Base-by-base conservation (phyloP, 2,113 vertebrate species). In the Nothoprocta perdicaria region DNA sequence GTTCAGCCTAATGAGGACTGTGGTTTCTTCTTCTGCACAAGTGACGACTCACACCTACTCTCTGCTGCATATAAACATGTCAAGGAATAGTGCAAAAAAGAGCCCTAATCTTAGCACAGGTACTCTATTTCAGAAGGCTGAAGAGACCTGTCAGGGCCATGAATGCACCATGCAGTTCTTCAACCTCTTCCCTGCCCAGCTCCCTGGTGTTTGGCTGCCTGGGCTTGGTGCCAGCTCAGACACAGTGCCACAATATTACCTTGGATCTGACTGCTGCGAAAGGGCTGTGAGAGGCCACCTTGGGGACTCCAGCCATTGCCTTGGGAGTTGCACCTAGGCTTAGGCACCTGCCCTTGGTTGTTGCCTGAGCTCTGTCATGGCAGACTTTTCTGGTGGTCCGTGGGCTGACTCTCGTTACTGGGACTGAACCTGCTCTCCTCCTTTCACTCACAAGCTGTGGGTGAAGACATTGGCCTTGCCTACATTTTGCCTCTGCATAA, bases 261-360 rank as follows among this genome's bases (percentile, higher is more conserved):
- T 61, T 12, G 43, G 38, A 50, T 53, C 71, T 65, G 17, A 52
- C 23, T n/a, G 11, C 5, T 24, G 29, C 27, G 35, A 81, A 84
- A 72, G 31, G 48, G 13, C 35, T 58, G 53, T 22, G 24, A 84
- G 38, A 79, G 7, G 9, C 22, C 53, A 45, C 43, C 1, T 0
- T 2, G 5, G 11, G 5, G 27, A 5, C 14, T 86, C n/a, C n/a
- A 69, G 9, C 29, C 45, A 11, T 77, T 0, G 0, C n/a, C 66
- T 40, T 57, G 21, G 5, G 5, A 90, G 38, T 2, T 80, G 15
- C 15, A 31, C 78, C 38, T 58, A 81, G 21, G 27, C n/a, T 90
- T 72, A 35, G 48, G 26, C 8, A 5, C 40, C 81, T 72, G 12
- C 4, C 81, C 46, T 7, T 31, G 35, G 16, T 9, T 46, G 33